phyloP scores from a whole-genome alignment of 2,797 vertebrate genomes.

The Scolopax bukidnonensis region DNA sequence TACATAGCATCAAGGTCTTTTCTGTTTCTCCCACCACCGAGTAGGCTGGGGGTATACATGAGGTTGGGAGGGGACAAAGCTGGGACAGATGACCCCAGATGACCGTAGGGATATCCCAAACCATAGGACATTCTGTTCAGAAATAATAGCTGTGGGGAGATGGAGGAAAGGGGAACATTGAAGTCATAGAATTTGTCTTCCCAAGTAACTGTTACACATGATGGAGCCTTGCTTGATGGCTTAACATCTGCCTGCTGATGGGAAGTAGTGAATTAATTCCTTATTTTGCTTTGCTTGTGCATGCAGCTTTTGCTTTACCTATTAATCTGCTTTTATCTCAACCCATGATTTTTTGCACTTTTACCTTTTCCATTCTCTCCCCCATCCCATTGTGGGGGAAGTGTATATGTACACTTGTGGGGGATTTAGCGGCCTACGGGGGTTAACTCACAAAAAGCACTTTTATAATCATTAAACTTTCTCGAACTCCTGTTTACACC shows the following conservation, averaged over 20 bases:
- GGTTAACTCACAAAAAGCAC: neutral
- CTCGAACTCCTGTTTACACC: neutral
- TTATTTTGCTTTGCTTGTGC: neutral
- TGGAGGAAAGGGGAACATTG: neutral
- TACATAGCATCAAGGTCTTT: neutral
- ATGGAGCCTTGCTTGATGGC: neutral
- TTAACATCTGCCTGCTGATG: neutral
- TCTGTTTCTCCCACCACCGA: neutral
- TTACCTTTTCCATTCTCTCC: neutral
- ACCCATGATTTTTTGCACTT: neutral
- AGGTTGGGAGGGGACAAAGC: neutral
- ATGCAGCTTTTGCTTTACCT: neutral
- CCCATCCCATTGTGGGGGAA: neutral
- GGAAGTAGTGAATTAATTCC: neutral
- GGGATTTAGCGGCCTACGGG: neutral
- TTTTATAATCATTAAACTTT: neutral
- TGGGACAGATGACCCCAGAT: neutral
- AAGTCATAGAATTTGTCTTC: neutral
- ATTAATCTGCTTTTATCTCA: neutral
- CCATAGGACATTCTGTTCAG: neutral
- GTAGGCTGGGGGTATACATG: neutral
- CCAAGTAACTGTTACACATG: rapidly evolving
- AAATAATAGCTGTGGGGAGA: neutral
- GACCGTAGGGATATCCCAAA: neutral
- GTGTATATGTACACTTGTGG: rapidly evolving